These are phyloP conservation scores for Pristionchus mayeri DNA, from an alignment of 2,888 invertebrate species.

Conservation along the genomic window DNA sequence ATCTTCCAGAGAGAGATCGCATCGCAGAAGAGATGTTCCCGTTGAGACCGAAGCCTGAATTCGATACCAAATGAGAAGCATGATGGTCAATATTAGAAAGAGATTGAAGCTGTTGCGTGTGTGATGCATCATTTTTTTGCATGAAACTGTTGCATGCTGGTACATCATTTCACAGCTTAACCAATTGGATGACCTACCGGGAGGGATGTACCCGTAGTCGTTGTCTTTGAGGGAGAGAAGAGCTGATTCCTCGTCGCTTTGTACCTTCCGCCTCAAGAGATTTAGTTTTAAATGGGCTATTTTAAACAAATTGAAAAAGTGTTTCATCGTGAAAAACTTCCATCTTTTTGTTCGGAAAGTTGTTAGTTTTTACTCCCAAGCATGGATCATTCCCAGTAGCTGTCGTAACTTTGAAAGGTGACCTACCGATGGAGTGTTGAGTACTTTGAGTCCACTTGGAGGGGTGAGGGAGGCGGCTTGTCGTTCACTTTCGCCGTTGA, in stretches of 20 bases:
- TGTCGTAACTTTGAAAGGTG: neutral
- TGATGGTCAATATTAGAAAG: too few species aligned
- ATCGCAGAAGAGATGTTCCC: slow-evolving; percentile 54
- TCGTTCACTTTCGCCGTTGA: neutral
- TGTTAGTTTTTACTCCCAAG: neutral
- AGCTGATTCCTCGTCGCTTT: slow-evolving; percentile 59
- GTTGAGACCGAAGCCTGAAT: slow-evolving; percentile 63
- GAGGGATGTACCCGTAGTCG: slow-evolving; percentile 76
- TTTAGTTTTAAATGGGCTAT: too few species aligned
- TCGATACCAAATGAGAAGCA: too few species aligned
- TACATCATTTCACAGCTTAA: too few species aligned
- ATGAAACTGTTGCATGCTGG: too few species aligned
- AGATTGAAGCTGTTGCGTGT: too few species aligned
- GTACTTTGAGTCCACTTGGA: slow-evolving; percentile 37
- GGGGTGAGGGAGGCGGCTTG: slow-evolving; percentile 11
- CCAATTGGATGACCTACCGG: slow-evolving; percentile 55
- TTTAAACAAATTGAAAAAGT: neutral
- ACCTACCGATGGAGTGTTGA: slow-evolving; percentile 41
- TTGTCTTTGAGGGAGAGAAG: slow-evolving; percentile 67
- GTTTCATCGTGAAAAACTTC: neutral
- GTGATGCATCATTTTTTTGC: too few species aligned
- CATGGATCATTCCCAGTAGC: neutral
- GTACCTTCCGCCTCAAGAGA: slow-evolving; percentile 21
- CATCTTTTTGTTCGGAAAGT: neutral
- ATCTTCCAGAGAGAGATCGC: slow-evolving; percentile 20